phyloP scores from a whole-genome alignment of 2,888 invertebrate species.

The Nezara viridula region DNA sequence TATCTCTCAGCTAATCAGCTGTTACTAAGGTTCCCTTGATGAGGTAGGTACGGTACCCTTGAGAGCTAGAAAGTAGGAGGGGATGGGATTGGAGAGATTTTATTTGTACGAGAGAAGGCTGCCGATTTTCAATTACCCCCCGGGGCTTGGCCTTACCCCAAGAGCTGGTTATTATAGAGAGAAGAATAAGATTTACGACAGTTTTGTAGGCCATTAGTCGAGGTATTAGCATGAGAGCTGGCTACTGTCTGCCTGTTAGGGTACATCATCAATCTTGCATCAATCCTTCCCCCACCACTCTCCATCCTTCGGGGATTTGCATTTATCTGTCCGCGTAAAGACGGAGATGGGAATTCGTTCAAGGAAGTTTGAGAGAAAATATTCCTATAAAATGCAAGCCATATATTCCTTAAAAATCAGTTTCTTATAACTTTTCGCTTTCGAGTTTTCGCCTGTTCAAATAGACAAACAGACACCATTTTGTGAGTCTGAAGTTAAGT shows the following conservation, averaged over 20 bases:
- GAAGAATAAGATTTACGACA: constrained; percentile 23
- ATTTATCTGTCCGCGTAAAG: background rate
- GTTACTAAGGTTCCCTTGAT: background rate
- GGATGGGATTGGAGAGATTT: background rate
- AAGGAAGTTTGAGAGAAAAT: no score
- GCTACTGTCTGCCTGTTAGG: background rate
- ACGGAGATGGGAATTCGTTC: background rate
- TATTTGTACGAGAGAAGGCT: background rate
- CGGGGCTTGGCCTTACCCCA: constrained; percentile 23
- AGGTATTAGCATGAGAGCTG: constrained; percentile 14
- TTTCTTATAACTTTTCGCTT: no score
- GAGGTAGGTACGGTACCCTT: background rate
- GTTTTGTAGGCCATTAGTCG: constrained; percentile 41
- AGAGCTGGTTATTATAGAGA: constrained; percentile 15
- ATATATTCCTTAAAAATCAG: no score
- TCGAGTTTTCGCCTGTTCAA: no score
- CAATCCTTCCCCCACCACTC: background rate
- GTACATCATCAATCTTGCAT: background rate
- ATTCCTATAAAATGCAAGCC: no score
- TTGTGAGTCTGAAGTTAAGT: no score
- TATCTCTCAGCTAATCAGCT: no score
- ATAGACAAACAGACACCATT: no score
- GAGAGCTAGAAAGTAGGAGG: background rate
- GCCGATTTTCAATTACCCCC: constrained; percentile 48
- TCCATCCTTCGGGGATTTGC: background rate